Evolutionary conservation across 2,797 vertebrate species (phyloP), one percentile per base, ranked within the genome.

Genomic region (Vultur gryphus): DNA sequence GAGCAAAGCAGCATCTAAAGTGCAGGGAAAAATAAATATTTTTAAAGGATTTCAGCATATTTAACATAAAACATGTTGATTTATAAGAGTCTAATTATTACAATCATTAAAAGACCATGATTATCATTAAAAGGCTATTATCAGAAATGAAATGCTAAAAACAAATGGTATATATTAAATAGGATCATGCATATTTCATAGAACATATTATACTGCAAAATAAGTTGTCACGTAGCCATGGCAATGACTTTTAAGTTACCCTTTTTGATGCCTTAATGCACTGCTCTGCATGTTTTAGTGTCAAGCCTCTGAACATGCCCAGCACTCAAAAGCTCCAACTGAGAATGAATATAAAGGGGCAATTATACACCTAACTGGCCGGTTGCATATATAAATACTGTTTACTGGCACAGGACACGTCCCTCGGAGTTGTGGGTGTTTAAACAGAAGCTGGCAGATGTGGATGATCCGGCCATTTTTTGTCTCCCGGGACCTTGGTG

Each of bases 181-280:
- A 54, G 49, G 72, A 78, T 84, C 87, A 95, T 90, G 62, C 78
- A 93, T 95, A 87, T 95, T 93, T 95, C 90, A 86, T 89, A 86
- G 46, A 66, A 93, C 69, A 93, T 92, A 94, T 87, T 95, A 87
- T 95, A 73, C 80, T 71, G 90, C 85, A 87, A 96, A 97, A 78
- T 81, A 95, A 94, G 94, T 96, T 97, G 93, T 95, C 95, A 94
- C 3, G 89, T 93, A 96, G 90, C 95, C 96, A 95, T 91, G 93
- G 96, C 78, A 87, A 96, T 96, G 95, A 91, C 96, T 97, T 97
- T 83, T 95, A 84, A 87, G 86, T 83, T 96, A 61, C 92, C 89
- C 81, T 91, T 83, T 96, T 75, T 85, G 95, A 82, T 90, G 91
- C 91, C 81, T 92, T 92, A 84, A 80, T 92, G 91, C 84, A 59